Evolutionary conservation across 92 coral and sea anemone species (phyloP).

Genomic region (Porites evermanni): DNA sequence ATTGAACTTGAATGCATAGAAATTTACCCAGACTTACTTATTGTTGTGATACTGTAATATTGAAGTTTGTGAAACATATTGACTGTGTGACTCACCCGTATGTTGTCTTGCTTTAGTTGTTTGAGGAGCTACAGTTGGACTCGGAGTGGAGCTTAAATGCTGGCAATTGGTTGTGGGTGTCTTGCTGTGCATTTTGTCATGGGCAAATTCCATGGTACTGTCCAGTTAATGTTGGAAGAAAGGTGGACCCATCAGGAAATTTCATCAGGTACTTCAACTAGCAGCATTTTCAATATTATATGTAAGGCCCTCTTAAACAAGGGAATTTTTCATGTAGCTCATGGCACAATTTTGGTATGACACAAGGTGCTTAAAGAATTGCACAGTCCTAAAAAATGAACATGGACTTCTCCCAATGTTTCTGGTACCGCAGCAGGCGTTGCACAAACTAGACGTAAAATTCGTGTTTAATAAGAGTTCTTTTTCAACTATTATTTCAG

Average conservation of each 20-base stretch:
- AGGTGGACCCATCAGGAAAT: slow-evolving; percentile 84
- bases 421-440: too few species aligned
- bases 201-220: slow-evolving; percentile 85
- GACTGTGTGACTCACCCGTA: too few species aligned
- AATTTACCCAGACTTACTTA: too few species aligned
- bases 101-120: slow-evolving; percentile 55
- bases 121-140: slow-evolving; percentile 89
- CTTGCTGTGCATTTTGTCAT: slow-evolving; percentile 89
- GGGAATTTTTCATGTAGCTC: too few species aligned
- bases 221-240: slow-evolving; percentile 91
- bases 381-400: too few species aligned
- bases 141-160: slow-evolving; percentile 95
- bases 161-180: slow-evolving; percentile 94
- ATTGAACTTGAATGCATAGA: too few species aligned
- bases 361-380: too few species aligned
- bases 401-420: too few species aligned
- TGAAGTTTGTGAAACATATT: too few species aligned
- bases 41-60: too few species aligned
- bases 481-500: slow-evolving; percentile 36
- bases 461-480: not conserved
- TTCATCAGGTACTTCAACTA: slow-evolving; percentile 74
- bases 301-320: too few species aligned
- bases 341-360: too few species aligned
- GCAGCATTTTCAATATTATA: not conserved
- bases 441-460: not conserved